These are phyloP conservation scores for Microhierax caerulescens DNA, from an alignment of 2,797 vertebrate species.

Conservation along the genomic window DNA sequence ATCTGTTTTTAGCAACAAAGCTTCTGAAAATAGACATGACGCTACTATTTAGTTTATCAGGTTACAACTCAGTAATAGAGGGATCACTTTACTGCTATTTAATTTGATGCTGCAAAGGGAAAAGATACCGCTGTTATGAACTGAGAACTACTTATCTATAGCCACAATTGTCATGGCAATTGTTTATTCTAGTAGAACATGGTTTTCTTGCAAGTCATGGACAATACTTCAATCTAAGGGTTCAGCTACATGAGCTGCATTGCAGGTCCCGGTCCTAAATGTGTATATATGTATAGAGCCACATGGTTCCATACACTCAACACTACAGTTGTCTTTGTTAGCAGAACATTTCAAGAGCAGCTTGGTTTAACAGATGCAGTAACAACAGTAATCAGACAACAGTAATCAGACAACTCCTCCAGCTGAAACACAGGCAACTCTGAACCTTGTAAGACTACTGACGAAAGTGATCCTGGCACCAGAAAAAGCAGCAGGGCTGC, in stretches of 20 bases:
- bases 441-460: not conserved
- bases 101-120: conserved; percentile 66
- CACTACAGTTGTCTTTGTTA: not conserved
- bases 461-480: not conserved
- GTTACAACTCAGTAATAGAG: conserved; percentile 56
- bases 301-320: not conserved
- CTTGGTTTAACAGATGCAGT: not conserved
- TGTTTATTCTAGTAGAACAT: not conserved
- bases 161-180: not conserved
- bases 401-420: not conserved
- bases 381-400: not conserved
- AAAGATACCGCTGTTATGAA: conserved; percentile 39
- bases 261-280: not conserved
- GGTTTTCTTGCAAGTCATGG: not conserved
- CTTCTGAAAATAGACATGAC: conserved; percentile 77
- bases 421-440: not conserved
- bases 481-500: not conserved
- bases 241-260: not conserved
- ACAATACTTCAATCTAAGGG: not conserved
- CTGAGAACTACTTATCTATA: not conserved
- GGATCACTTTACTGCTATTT: conserved; percentile 69
- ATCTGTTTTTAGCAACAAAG: conserved; percentile 77
- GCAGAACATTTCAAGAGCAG: not conserved
- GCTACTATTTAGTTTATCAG: conserved; percentile 53
- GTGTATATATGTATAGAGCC: not conserved